Conservation (phyloP, 2,113 vertebrate species). For the Mus pahari region DNA sequence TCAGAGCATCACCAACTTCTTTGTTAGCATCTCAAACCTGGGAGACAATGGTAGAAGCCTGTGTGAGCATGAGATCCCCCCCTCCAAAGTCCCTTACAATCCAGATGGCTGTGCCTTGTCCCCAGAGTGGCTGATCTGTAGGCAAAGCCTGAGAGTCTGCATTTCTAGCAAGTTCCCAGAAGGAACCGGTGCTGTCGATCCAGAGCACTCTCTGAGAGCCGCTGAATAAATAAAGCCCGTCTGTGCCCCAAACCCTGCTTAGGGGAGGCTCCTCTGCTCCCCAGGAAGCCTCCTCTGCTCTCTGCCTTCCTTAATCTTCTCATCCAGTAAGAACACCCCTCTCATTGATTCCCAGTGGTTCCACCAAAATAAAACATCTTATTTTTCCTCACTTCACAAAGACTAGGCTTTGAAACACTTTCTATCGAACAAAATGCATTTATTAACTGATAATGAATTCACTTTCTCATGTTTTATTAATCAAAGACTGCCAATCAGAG, state of each 20-base stretch:
- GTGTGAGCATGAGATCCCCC: neutral
- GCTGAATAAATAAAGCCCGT: neutral
- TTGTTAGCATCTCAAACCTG: neutral
- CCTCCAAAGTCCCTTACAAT: neutral
- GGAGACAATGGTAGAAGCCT: neutral
- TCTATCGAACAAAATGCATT: constrained; percentile 46
- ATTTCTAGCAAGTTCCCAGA: neutral
- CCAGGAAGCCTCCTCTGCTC: neutral
- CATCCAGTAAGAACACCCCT: neutral
- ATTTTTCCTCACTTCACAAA: constrained; percentile 33
- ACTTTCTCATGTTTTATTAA: constrained; percentile 77
- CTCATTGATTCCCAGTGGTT: constrained; percentile 2
- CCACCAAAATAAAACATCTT: constrained; percentile 8
- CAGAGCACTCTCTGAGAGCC: neutral
- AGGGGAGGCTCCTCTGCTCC: neutral
- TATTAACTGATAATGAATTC: constrained; percentile 66
- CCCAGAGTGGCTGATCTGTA: neutral
- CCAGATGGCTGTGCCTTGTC: neutral
- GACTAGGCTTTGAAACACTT: constrained; percentile 41
- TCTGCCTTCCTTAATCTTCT: neutral
- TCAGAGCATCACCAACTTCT: neutral
- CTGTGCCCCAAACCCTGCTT: neutral
- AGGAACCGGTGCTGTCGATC: neutral
- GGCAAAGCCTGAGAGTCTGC: neutral
- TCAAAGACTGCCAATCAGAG: constrained; percentile 73